Evolutionary conservation across 2,888 invertebrate genomes (phyloP), one percentile per base, ranked within the genome.

Genomic region (Pristionchus maxplancki): DNA sequence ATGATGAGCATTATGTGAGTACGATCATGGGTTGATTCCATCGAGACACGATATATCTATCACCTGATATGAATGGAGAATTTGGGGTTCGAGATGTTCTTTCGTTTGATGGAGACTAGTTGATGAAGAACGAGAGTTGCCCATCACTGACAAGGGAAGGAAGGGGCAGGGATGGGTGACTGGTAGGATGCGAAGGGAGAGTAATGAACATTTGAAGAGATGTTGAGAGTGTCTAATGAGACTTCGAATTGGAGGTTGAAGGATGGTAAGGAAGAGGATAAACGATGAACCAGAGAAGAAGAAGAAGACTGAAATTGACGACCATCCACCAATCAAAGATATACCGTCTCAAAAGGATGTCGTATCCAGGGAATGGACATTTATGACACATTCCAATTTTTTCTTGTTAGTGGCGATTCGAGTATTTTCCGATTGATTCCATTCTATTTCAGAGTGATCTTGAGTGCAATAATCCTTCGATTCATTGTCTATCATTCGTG

Each of bases 61-160:
- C 31, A 82, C 81, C 81, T 82, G 44, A 31, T 48, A 48, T 0
- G 81, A 50, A 31, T 82, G 48, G 50, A 82, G 81, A 24, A 86
- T 86, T 40, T 86, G 86, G 24, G 86, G 86, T 67, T 86, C 86
- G 20, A 44, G 40, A 86, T 86, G 86, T 48, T 86, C 86, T 67
- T 67, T 86, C 11, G 67, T 67, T 17, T 67, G n/a, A 48, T 86
- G 86, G 13, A 86, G 28, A 86, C 67, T 62, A 31, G 86, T 20
- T 9, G 67, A 64, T n/a, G 64, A 67, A 1, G 86, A 86, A 67
- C 67, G 64, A 62, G 84, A 37, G 37, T 86, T 86, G 11, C 86
- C 86, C 86, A 86, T 86, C 8, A 50, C 31, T 48, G 64, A 64
- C 8, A 64, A 20, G 64, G 3, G 64, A 34, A 13, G 31, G 64